phyloP scores from a whole-genome alignment of 1,140 invertebrate genomes.

The Cherax quadricarinatus region DNA sequence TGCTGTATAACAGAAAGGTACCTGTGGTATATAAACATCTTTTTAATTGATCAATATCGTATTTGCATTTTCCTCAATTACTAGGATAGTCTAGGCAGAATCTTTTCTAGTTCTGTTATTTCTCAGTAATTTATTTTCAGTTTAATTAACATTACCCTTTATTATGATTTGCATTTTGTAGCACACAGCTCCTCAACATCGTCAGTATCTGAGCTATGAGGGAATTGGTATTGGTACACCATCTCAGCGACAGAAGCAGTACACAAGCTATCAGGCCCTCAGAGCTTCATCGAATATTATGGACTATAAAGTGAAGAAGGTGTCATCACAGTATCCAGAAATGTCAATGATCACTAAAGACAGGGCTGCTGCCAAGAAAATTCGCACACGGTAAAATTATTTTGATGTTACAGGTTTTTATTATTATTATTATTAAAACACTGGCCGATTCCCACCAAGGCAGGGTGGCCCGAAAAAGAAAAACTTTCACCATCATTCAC shows the following conservation, averaged over 20 bases:
- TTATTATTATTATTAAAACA: too few species aligned
- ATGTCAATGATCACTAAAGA: slow-evolving; percentile 83
- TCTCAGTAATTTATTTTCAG: neutral
- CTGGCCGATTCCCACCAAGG: too few species aligned
- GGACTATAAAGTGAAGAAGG: slow-evolving; percentile 82
- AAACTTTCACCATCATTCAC: too few species aligned
- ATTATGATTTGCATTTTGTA: slow-evolving; percentile 75
- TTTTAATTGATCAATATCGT: too few species aligned
- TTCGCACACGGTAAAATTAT: slow-evolving; percentile 17
- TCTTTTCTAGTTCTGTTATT: too few species aligned
- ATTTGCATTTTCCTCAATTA: too few species aligned
- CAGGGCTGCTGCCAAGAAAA: slow-evolving; percentile 75
- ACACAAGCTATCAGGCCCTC: slow-evolving; percentile 83
- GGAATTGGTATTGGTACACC: slow-evolving; percentile 87
- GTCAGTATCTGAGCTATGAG: slow-evolving; percentile 89
- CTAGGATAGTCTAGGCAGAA: too few species aligned
- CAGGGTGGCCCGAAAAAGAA: too few species aligned
- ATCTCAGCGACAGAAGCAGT: slow-evolving; percentile 86
- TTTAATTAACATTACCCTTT: neutral
- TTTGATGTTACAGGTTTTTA: neutral
- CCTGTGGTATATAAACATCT: too few species aligned
- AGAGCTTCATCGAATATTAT: slow-evolving; percentile 86
- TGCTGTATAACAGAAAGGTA: too few species aligned
- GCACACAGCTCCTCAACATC: slow-evolving; percentile 92
- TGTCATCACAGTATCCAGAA: slow-evolving; percentile 75